Base-by-base conservation (phyloP, 2,888 invertebrate species). In the Pteria penguin region DNA sequence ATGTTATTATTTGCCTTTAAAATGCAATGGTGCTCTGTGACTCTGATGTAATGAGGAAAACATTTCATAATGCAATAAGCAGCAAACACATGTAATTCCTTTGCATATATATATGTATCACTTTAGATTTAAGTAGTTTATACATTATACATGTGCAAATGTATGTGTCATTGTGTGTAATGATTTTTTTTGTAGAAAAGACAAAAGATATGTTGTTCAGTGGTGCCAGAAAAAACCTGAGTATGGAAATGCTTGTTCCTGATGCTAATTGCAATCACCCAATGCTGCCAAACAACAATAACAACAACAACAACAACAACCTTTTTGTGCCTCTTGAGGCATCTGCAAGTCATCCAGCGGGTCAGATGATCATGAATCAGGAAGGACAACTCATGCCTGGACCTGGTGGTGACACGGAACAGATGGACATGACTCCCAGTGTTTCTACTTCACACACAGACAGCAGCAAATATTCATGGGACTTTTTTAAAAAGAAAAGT, bases 181-280 rank as follows among this genome's bases (percentile, higher is more conserved):
- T n/a, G n/a, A n/a, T n/a, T 67, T 45, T 54, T 67, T 70, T 82
- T 82, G 27, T 76, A 87, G 87, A 82, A 26, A 82, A 81, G 61
- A 87, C 87, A 11, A 84, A 72, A 61, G 79, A 84, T 32, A 72
- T 85, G 29, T 66, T 87, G 11, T 87, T 86, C 55, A 82, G 68
- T 77, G 87, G 84, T 32, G 81, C 83, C 11, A 78, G 78, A 69
- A 82, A 75, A 32, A 79, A 76, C 67, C 80, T 79, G 70, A 55
- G 69, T 11, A 67, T 75, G 33, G 62, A 72, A 24, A 57, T 58
- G 2, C 55, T 79, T 22, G 74, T 72, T 3, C 76, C 65, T 26
- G 85, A 85, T 81, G 80, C 82, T 18, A 84, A 85, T 52, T 76
- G 82, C 29, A 82, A 82, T 66, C 27, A 81, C 82, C 32, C 70